Evolutionary conservation across 2,797 vertebrate genomes (phyloP).

Genomic region (Gadopsis bispinosus): DNA sequence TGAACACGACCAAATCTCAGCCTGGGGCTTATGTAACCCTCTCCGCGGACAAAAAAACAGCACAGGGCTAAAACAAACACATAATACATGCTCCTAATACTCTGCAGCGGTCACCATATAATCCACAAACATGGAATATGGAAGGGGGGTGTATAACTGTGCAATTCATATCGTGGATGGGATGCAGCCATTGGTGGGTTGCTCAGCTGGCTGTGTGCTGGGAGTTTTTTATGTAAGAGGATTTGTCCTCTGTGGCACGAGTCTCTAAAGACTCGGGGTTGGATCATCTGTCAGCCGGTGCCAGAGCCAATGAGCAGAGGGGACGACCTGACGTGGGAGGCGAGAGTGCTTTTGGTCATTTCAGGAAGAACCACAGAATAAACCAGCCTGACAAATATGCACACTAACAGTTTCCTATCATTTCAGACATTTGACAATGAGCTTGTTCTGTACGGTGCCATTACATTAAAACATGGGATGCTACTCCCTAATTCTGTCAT

Average conservation of each 20-base stretch:
- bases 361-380: conserved; percentile 41
- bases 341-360: conserved; percentile 18
- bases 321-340: not conserved
- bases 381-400: not conserved
- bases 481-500: not conserved
- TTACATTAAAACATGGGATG: not conserved
- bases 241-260: conserved; percentile 65
- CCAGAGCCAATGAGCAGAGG: conserved; percentile 44
- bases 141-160: conserved; percentile 31
- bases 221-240: conserved; percentile 72
- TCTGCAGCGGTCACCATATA: conserved; percentile 41
- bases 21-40: conserved; percentile 58
- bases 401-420: not conserved
- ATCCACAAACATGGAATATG: conserved; percentile 73
- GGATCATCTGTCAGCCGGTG: conserved; percentile 46
- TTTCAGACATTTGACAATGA: not conserved
- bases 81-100: conserved; percentile 63
- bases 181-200: conserved; percentile 44
- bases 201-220: conserved; percentile 43
- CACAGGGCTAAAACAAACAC: conserved; percentile 40
- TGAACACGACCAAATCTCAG: conserved; percentile 17
- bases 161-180: conserved; percentile 56
- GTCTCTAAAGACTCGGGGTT: conserved; percentile 31
- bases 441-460: not conserved
- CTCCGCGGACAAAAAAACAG: conserved; percentile 42